A percentile compares a stretch with the other conserved stretches of the same genome.
These are phyloP conservation scores for Podotricha telesiphe DNA, from an alignment of 2,888 invertebrate species.

Conservation along the genomic window DNA sequence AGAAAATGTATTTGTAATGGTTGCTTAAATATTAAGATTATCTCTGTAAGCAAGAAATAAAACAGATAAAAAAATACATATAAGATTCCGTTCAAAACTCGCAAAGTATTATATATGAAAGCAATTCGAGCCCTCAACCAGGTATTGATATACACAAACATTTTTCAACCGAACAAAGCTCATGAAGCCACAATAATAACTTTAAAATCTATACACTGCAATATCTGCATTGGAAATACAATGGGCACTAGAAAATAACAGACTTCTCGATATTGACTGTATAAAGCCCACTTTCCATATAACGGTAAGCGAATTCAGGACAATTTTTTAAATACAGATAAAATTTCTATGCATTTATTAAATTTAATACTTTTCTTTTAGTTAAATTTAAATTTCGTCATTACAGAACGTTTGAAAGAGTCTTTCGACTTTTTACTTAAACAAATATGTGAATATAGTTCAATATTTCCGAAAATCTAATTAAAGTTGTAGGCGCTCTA, in stretches of 20 bases:
- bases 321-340: not conserved
- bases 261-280: slow-evolving; percentile 10
- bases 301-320: not conserved
- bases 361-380: not conserved
- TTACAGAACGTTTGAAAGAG: no score
- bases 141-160: slow-evolving; percentile 2
- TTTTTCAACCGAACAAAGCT: not conserved
- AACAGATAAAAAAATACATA: no score
- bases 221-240: slow-evolving; percentile 17
- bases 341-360: not conserved
- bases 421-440: no score
- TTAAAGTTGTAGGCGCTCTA: no score
- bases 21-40: no score
- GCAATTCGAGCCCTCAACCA: not conserved
- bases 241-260: slow-evolving; percentile 11
- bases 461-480: no score
- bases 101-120: not conserved
- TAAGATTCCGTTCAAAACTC: not conserved
- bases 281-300: not conserved
- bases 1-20: no score
- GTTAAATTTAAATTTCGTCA: not conserved
- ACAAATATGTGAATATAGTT: no score
- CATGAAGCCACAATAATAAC: slow-evolving; percentile 12
- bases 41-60: no score
- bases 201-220: slow-evolving; percentile 6